Base-by-base conservation (phyloP, 2,888 invertebrate genomes). In the Myopa testacea region DNA sequence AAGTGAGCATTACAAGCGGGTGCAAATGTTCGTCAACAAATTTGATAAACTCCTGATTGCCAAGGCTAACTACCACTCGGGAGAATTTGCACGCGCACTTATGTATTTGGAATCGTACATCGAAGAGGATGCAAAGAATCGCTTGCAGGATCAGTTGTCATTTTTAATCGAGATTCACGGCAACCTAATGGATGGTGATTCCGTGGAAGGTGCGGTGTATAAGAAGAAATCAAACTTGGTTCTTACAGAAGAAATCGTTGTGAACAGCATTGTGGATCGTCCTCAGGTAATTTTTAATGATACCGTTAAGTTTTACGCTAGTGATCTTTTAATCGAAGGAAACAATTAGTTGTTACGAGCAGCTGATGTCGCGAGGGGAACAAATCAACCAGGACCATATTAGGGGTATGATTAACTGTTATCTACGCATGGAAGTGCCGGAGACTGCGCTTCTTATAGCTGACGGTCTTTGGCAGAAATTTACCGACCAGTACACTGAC, bases 271-370 rank as follows among this genome's bases (percentile, higher is more conserved):
- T 60, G 94, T 94, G 4, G 97, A 97, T 58, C 92, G 94, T 80
- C 89, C 94, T 69, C 94, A 94, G 87, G 75, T 75, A 50, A 7
- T 37, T 26, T 16, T 50, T 70, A 34, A 55, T 14, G n/a, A 0
- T 55, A 70, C 12, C 26, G 12, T 4, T 16, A 26, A 70, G 16
- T 14, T 52, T 26, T 7, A 50, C 10, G 19, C 3, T 26, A 19
- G 6, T 70, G 34, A 55, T n/a, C 34, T 38, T 40, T 34, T 75
- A 40, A 26, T 52, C n/a, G 5, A 60, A 75, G 75, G 96, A 97
- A 86, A 96, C 96, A 0, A 94, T 96, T 1, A 92, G 95, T 3
- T 96, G 96, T 85, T 97, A 97, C 87, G 97, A 98, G 87, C 92
- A 94, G 81, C 91, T 96, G 73, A 93, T 95, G 0, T 93, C 93